phyloP scores from a whole-genome alignment of 2,797 vertebrate genomes.

The Microhierax caerulescens region DNA sequence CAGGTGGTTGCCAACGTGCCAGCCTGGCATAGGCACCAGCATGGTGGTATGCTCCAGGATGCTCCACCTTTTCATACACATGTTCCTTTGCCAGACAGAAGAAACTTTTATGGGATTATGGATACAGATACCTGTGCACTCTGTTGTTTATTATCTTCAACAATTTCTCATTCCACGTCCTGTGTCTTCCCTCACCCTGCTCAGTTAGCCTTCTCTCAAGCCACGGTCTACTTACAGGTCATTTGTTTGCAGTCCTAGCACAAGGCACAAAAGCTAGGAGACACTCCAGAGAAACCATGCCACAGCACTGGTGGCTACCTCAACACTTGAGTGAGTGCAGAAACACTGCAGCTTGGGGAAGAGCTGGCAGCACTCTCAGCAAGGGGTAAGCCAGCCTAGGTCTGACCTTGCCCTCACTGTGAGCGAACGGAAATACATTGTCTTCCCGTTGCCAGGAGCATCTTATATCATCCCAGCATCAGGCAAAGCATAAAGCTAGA shows the following conservation, averaged over 20 bases:
- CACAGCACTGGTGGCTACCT: background rate
- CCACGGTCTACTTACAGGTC: rapidly evolving
- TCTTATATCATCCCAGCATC: background rate
- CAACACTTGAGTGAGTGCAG: background rate
- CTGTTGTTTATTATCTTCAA: background rate
- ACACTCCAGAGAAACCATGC: background rate
- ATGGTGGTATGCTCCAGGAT: background rate
- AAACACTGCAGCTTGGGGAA: background rate
- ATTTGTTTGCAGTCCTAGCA: background rate
- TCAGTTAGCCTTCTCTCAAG: background rate
- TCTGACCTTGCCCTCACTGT: background rate
- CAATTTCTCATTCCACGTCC: background rate
- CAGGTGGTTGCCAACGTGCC: background rate
- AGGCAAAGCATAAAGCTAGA: background rate
- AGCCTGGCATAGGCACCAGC: background rate
- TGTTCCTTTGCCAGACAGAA: background rate
- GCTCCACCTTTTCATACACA: background rate
- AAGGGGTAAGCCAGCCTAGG: background rate
- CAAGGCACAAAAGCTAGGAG: background rate
- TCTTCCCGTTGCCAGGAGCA: background rate
- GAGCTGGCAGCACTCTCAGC: background rate
- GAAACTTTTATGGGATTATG: background rate
- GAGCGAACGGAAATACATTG: background rate
- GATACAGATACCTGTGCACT: rapidly evolving
- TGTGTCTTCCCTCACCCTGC: background rate